Percentiles rank a stretch among this genome's conserved stretches.
phyloP scores from a whole-genome alignment of 1,140 invertebrate species.

The Brachionus calyciflorus region DNA sequence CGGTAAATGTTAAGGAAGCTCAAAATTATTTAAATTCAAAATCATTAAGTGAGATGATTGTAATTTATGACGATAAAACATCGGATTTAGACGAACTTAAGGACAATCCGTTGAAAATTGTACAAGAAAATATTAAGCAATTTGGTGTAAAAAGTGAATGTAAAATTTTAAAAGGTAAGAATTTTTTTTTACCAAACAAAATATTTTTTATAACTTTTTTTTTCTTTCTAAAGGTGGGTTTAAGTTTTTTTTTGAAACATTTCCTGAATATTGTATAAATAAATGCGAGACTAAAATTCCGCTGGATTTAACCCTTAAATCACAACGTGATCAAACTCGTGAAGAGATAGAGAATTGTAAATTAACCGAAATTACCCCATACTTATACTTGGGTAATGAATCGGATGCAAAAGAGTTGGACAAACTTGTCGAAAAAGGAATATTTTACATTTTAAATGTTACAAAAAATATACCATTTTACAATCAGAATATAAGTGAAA shows the following conservation, averaged over 20 bases:
- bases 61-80: conserved; percentile 42
- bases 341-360: conserved; percentile 31
- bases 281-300: background rate
- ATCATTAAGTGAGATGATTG: background rate
- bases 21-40: background rate
- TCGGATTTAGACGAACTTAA: conserved; percentile 20
- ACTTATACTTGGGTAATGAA: conserved; percentile 8
- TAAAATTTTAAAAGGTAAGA: conserved; percentile 20
- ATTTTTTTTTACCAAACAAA: background rate
- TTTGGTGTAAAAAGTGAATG: background rate
- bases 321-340: background rate
- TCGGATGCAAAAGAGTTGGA: conserved; percentile 7
- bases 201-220: background rate
- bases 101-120: conserved; percentile 26
- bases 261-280: conserved; percentile 2
- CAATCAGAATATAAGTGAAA: conserved; percentile 7
- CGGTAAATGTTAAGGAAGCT: background rate
- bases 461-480: conserved; percentile 30
- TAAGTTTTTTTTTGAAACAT: conserved; percentile 1
- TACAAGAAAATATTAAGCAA: conserved; percentile 35
- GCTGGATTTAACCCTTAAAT: background rate
- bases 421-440: conserved; percentile 22
- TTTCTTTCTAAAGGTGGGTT: conserved; percentile 12
- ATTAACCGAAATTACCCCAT: conserved; percentile 23
- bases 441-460: conserved; percentile 36